phyloP scores from a whole-genome alignment of 2,797 vertebrate species.

The Eulemur coronatus region DNA sequence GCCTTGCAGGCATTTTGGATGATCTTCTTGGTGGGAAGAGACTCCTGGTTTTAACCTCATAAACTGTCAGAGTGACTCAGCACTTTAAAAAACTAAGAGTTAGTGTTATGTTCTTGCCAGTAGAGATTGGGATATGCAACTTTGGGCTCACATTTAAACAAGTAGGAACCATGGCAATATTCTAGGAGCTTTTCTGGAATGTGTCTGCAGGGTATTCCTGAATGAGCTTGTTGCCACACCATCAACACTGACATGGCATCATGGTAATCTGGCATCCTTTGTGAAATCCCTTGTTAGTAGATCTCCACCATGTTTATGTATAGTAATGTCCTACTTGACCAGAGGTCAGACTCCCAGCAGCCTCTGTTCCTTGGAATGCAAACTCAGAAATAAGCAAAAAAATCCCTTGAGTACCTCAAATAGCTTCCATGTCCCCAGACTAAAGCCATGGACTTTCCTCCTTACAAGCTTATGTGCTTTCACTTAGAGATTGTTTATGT shows the following conservation, averaged over 20 bases:
- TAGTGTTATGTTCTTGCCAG: background rate
- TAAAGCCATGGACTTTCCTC: constrained; percentile 29
- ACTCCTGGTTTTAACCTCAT: constrained; percentile 9
- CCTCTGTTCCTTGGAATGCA: constrained; percentile 51
- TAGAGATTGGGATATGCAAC: background rate
- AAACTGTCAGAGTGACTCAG: background rate
- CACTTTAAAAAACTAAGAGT: background rate
- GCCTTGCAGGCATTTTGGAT: background rate
- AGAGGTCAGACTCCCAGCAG: constrained; percentile 28
- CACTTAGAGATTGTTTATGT: constrained; percentile 54
- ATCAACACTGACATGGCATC: background rate
- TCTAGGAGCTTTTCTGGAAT: background rate
- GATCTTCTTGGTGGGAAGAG: background rate
- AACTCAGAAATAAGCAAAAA: constrained; percentile 46
- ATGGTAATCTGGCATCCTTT: background rate
- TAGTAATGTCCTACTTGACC: background rate
- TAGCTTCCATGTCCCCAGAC: constrained; percentile 24
- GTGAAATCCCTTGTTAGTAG: background rate
- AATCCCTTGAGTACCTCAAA: constrained; percentile 16
- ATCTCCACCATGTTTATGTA: background rate
- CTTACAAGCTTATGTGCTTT: background rate
- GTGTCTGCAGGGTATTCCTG: background rate
- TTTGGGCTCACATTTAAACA: background rate
- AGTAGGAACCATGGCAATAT: background rate
- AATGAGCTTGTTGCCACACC: background rate